Conservation (phyloP, 2,797 vertebrate genomes). For the Sebastiscus albofasciatus region DNA sequence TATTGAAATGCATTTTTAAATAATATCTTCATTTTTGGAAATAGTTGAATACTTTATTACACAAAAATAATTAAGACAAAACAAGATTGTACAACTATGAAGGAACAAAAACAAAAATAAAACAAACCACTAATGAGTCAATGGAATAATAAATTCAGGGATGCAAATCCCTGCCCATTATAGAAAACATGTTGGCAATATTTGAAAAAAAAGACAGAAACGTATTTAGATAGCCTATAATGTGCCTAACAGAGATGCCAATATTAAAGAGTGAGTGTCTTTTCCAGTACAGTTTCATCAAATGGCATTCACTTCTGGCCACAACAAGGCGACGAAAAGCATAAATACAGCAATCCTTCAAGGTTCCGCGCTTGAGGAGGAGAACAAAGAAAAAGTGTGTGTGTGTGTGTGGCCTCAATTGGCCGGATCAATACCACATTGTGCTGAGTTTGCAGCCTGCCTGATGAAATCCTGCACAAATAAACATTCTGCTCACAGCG, state of each 20-base stretch:
- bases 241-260: not conserved
- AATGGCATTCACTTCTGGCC: not conserved
- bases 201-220: not conserved
- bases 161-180: not conserved
- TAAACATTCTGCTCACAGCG: conserved; percentile 62
- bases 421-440: conserved; percentile 67
- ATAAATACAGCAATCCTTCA: not conserved
- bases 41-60: conserved; percentile 48
- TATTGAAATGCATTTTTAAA: not conserved
- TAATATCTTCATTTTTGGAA: not conserved
- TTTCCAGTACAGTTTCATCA: not conserved
- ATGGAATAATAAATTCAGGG: not conserved
- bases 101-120: not conserved
- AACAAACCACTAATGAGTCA: not conserved
- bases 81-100: not conserved
- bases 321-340: not conserved
- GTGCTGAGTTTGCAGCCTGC: conserved; percentile 72
- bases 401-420: conserved; percentile 44
- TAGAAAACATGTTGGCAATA: not conserved
- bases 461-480: conserved; percentile 69
- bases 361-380: conserved; percentile 2
- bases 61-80: not conserved
- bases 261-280: not conserved
- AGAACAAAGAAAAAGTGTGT: conserved; percentile 59
- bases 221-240: not conserved